Percentiles rank a stretch among this genome's conserved stretches.
These are phyloP conservation scores for Parazoanthus darwini DNA, from an alignment of 92 coral and sea anemone species.

Conservation along the genomic window DNA sequence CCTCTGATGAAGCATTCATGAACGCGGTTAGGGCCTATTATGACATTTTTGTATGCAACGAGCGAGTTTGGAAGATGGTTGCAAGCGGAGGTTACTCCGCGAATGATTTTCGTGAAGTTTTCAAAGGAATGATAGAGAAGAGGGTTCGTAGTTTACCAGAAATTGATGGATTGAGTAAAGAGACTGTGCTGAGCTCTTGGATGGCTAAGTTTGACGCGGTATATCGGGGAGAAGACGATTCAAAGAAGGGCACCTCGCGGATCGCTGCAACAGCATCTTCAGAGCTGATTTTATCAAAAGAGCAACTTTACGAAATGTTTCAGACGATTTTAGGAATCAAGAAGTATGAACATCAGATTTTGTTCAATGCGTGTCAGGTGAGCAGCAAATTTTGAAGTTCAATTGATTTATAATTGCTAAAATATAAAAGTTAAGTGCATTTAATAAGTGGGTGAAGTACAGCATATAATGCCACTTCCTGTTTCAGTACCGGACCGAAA, in stretches of 20 bases:
- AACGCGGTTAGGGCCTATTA: slow-evolving; percentile 85
- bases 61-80: slow-evolving; percentile 90
- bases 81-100: slow-evolving; percentile 91
- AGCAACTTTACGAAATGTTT: slow-evolving; percentile 97
- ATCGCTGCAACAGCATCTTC: slow-evolving; percentile 83
- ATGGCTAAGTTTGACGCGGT: slow-evolving; percentile 97
- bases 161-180: slow-evolving; percentile 88
- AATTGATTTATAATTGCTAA: background rate
- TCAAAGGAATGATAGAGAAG: slow-evolving; percentile 88
- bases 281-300: slow-evolving; percentile 91
- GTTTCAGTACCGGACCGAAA: no score
- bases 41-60: slow-evolving; percentile 87
- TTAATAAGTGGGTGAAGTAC: no score
- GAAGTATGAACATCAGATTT: slow-evolving; percentile 87
- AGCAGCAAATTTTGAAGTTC: background rate
- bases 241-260: slow-evolving; percentile 71
- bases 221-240: slow-evolving; percentile 95
- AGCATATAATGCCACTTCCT: no score
- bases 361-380: slow-evolving; percentile 99
- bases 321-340: slow-evolving; percentile 88
- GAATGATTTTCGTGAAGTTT: slow-evolving; percentile 94
- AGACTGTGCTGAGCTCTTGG: slow-evolving; percentile 96
- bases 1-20: slow-evolving; percentile 89
- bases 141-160: slow-evolving; percentile 88
- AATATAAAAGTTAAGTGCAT: no score